Base-by-base conservation (phyloP, 2,888 invertebrate genomes). In the Dryomyza anilis region DNA sequence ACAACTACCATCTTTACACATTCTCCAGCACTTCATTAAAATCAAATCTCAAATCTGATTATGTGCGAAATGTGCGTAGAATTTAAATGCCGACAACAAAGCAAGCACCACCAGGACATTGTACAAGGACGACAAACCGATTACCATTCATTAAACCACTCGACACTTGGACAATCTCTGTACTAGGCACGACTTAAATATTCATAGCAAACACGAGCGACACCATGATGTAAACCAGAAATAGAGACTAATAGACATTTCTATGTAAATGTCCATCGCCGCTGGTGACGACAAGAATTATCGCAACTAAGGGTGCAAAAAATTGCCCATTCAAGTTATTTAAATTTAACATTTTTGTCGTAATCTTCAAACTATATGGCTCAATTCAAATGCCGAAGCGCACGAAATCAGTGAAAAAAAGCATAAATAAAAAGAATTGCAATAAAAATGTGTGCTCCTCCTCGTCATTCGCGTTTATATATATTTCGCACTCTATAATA, bases 401-500 rank as follows among this genome's bases (percentile, higher is more conserved):
- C n/a, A n/a, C n/a, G n/a, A n/a, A n/a, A n/a, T n/a, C n/a, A n/a
- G n/a, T n/a, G n/a, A n/a, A n/a, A n/a, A n/a, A n/a, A n/a, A n/a
- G n/a, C n/a, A n/a, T 43, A 3, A 21, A 21, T 25, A 25, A 52
- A 52, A 5, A 16, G n/a, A n/a, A n/a, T n/a, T 36, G 23, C 55
- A 55, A 55, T 36, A 46, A 58, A 58, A 58, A 46, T 30, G 45
- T 16, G 27, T 58, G n/a, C n/a, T n/a, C n/a, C n/a, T n/a, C n/a
- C n/a, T n/a, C n/a, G n/a, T 46, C 53, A 25, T 27, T 45, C 36
- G 45, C 52, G 53, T 61, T 52, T 39, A 43, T 27, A 55, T 36
- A 62, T 16, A 63, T 43, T 63, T 55, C 56, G 46, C 56, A 27
- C n/a, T n/a, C 55, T 56, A 50, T 27, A 56, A 63, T 63, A 63